Base-by-base conservation (phyloP, 1,140 invertebrate species). In the Macrobrachium nipponense region DNA sequence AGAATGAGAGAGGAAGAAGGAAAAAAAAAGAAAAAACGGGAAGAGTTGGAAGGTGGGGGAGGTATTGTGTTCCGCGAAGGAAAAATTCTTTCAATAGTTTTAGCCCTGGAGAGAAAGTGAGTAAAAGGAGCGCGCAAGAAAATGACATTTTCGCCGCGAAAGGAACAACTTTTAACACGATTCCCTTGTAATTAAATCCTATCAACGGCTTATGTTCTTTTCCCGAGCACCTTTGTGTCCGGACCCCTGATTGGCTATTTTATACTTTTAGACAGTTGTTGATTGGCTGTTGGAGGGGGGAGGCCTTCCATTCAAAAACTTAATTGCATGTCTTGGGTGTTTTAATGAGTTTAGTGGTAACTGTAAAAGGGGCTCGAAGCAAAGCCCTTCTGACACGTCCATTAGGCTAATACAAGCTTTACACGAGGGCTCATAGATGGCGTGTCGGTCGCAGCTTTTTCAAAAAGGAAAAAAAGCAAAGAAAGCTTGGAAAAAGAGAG, bases 201-300 rank as follows among this genome's bases (percentile, higher is more conserved):
- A 87, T 87, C 86, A 87, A 87, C 80, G 80, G 86, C 86, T 87
- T 87, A 87, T 87, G 86, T 82, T 87, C 86, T 87, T 87, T 87
- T 78, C 58, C 66, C 60, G 76, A 83, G 77, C 66, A 82, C 81
- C 66, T 87, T 82, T 82, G 80, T 79, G 80, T 83, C 81, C 80
- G 64, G 80, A 66, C 68, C 79, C 80, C 73, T 82, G 86, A 87
- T 87, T 87, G 86, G 86, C 86, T 83, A 87, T 87, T 87, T 87
- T 82, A 87, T 82, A 87, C 86, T 87, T 87, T 87, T 82, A 87
- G 80, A 87, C 86, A 82, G 73, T 77, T 80, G 80, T 76, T 87
- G 86, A 87, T 87, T 87, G 86, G 86, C 80, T 82, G 80, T 73
- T 82, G 51, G 51, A 51, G 51, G 51, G 51, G 51, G 51, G 12